Evolutionary conservation across 30 jellyfish, hydroid and myxozoan genomes (phyloP), one percentile per base, ranked within the genome.

Genomic region (Clytia hemisphaerica): DNA sequence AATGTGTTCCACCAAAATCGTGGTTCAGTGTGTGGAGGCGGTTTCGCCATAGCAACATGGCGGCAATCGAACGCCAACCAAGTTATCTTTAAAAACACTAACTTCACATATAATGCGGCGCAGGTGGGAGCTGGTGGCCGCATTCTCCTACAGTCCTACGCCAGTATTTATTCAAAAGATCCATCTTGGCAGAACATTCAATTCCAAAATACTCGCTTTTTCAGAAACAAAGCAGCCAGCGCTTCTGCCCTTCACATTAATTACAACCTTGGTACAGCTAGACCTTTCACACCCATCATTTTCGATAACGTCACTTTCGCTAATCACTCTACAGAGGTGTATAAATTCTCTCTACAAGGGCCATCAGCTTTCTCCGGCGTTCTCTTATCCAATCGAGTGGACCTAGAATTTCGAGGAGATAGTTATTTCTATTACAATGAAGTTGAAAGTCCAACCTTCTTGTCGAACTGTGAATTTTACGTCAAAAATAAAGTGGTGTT

Each of bases 91-190:
- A 33, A 34, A 10, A 45, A 60, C 36, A 58, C 80, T 44, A 36
- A 19, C 50, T 32, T 86, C 27, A 2, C 24, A 4, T 2, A 30
- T 12, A 86, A 86, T 61, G 34, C 19, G 47, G 96, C 96, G 15
- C 65, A 4, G 48, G 78, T 35, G 58, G 94, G 87, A 15, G 96
- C 92, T 45, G 96, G 87, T 31, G 61, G 89, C 26, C 72, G 73
- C 45, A 37, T 77, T 25, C 25, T 86, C 31, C 22, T 69, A 2
- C 83, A 62, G 33, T 63, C 40, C 48, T 33, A 45, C 6, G 15
- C 19, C 0, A 7, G 18, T 25, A n/a, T 3, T 18, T 18, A 21
- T 4, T 4, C 21, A 2, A 27, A 14, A 29, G 22, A 31, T 15
- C 60, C 76, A 22, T 25, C 69, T 55, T 29, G 22, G 19, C 74